Evolutionary conservation across 2,888 invertebrate genomes (phyloP), one percentile per base, ranked within the genome.

Genomic region (Ditula angustiorana): DNA sequence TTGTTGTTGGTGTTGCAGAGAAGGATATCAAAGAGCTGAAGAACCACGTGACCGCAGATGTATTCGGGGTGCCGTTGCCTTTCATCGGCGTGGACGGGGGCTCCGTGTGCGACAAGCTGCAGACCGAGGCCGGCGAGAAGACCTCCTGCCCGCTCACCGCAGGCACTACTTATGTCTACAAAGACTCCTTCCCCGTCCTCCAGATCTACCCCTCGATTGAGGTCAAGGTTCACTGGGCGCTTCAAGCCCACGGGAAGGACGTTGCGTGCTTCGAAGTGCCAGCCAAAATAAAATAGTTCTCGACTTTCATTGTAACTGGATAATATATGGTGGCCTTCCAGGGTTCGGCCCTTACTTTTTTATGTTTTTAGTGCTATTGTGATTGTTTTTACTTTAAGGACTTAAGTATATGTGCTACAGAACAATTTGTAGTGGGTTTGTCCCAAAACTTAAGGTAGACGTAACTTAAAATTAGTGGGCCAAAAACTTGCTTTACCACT

Each of bases 71-170:
- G 0, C 90, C 94, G 0, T 76, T 97, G 56, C 97, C 97, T 0
- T 97, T 97, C 80, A 78, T 96, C 8, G 97, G 97, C 7, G 96
- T 96, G 11, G 96, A 97, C 79, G 95, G 95, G 10, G 90, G 87
- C 23, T 93, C 94, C 56, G 95, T 96, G 28, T 97, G 97, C 75
- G 88, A 92, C 21, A 94, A 95, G 71, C 85, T 97, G 52, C 95
- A 84, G 69, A 82, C 80, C 0, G 87, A 86, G 61, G 93, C 94
- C 66, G 96, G 95, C 0, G 90, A 88, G 58, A 93, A 94, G 75
- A 93, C 93, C 1, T 81, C 93, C 1, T 97, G 97, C 68, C 96
- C 97, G 0, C 85, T 97, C 49, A 94, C 95, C 74, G 94, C 94
- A 5, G 96, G 95, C 46, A 90, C 90, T 66, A 94, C 94, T 13